Conservation (phyloP, 2,113 vertebrate species). For the Oxyura jamaicensis region DNA sequence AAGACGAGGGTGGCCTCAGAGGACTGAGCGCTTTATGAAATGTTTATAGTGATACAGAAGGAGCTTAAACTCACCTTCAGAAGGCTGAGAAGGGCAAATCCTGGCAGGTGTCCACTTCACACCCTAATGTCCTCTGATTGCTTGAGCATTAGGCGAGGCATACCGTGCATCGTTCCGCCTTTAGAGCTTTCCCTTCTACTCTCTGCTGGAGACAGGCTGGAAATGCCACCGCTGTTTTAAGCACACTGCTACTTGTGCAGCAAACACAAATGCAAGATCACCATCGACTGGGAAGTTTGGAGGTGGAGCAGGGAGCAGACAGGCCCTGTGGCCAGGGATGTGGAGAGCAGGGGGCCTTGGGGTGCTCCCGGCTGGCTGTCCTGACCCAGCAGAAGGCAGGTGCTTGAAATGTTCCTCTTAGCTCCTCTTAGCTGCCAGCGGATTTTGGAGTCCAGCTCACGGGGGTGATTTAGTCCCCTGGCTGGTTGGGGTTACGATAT, state of each 20-base stretch:
- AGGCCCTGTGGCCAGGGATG: neutral
- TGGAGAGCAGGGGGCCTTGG: too few relatives aligned
- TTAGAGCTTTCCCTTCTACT: neutral
- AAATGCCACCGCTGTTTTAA: neutral
- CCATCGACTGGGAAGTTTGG: neutral
- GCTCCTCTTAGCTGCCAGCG: neutral
- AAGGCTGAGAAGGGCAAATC: neutral
- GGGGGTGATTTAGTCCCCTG: neutral
- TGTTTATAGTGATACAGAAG: neutral
- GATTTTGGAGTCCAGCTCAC: neutral
- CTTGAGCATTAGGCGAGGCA: neutral
- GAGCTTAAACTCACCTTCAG: neutral
- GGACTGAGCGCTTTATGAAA: neutral
- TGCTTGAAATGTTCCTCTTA: too few relatives aligned
- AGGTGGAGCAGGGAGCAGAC: neutral
- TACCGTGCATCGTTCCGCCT: neutral
- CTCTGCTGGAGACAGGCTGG: fast-evolving
- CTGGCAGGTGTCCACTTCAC: neutral
- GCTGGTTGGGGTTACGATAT: neutral
- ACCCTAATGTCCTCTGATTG: neutral
- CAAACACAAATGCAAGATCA: neutral
- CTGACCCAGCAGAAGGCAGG: fast-evolving
- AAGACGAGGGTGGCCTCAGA: neutral
- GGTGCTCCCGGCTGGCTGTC: neutral
- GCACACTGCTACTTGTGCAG: too few relatives aligned